Base-by-base conservation (phyloP, 2,113 vertebrate genomes). In the Larimichthys polyactis region DNA sequence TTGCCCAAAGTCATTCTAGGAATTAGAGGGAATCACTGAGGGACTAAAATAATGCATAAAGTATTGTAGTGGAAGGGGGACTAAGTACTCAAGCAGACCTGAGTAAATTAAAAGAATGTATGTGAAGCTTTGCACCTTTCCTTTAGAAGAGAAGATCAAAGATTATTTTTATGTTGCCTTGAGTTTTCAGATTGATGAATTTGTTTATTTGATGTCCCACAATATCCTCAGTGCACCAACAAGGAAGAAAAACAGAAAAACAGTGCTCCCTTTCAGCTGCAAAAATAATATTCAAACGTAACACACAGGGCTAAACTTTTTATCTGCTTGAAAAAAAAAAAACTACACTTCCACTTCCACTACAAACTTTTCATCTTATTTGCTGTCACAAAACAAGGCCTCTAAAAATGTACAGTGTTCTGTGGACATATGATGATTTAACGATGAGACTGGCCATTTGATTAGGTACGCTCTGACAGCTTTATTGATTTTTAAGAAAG, bases 1-100 rank as follows among this genome's bases (percentile, higher is more conserved):
- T 62, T 55, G 24, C 44, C 11, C 32, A 63, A 64, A 59, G 63
- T 65, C 57, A 64, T 27, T 72, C 16, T 49, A 29, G 67, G 49
- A 66, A 63, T 64, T 17, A 75, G 1, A 70, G 49, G 8, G 36
- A 73, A 65, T 58, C 40, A 36, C 59, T 22, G 2, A 62, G 4
- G n/a, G 11, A 62, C 36, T 7, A 6, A 9, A 14, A 22, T 5
- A 69, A 32, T 3, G 5, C 7, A 40, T 9, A 69, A 52, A n/a
- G 43, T 10, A 59, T 8, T 52, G 51, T 20, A 44, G 27, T 29
- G 49, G 17, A 70, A 73, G 19, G 15, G 55, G 22, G 51, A 40
- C 22, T 52, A 29, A 27, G 36, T 40, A 40, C 36, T 40, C 36
- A 46, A 36, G 63, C 3, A 60, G 52, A 64, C 19, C 22, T 15